A percentile compares a stretch with the other conserved stretches of the same genome.
These are phyloP conservation scores for Cynodonichthys magdalenae DNA, from an alignment of 2,797 vertebrate species.

Conservation along the genomic window DNA sequence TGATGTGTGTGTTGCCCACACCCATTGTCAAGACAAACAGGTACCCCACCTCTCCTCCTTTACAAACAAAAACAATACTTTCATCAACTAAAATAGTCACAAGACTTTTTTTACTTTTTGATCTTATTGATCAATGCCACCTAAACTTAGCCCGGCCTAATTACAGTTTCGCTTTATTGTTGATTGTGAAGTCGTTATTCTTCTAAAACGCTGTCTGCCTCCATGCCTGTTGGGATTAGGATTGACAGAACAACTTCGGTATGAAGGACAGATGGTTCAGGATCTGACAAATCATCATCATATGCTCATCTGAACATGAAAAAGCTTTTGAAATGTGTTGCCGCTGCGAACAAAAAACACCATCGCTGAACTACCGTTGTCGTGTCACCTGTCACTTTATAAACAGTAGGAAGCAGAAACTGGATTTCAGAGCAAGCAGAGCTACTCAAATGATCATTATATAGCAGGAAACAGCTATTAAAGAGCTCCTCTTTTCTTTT, in stretches of 20 bases:
- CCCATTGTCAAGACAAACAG: conserved; percentile 92
- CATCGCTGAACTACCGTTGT: conserved; percentile 23
- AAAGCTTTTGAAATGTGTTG: conserved; percentile 54
- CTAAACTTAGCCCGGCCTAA: conserved; percentile 20
- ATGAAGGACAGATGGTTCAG: conserved; percentile 49
- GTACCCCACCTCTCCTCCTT: conserved; percentile 66
- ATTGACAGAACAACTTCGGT: conserved; percentile 35
- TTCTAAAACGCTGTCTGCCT: conserved; percentile 15
- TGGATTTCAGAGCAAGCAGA: conserved; percentile 15
- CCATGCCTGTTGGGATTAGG: conserved; percentile 35
- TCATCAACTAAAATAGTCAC: conserved; percentile 5
- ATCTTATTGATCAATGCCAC: conserved; percentile 13
- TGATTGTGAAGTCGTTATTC: conserved; percentile 10
- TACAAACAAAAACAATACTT: neutral
- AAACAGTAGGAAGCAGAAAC: conserved; percentile 29
- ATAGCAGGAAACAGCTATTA: conserved; percentile 30
- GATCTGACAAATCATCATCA: conserved; percentile 60
- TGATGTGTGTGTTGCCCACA: conserved; percentile 93
- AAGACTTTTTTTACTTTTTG: neutral
- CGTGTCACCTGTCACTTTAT: conserved; percentile 61
- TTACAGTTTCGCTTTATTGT: conserved; percentile 31
- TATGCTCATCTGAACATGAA: conserved; percentile 58
- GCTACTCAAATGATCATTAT: conserved; percentile 29
- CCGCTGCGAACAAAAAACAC: conserved; percentile 37
- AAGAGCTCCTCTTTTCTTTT: conserved; percentile 60